phyloP scores from a whole-genome alignment of 1,140 invertebrate species.

The Neodiprion virginianus region DNA sequence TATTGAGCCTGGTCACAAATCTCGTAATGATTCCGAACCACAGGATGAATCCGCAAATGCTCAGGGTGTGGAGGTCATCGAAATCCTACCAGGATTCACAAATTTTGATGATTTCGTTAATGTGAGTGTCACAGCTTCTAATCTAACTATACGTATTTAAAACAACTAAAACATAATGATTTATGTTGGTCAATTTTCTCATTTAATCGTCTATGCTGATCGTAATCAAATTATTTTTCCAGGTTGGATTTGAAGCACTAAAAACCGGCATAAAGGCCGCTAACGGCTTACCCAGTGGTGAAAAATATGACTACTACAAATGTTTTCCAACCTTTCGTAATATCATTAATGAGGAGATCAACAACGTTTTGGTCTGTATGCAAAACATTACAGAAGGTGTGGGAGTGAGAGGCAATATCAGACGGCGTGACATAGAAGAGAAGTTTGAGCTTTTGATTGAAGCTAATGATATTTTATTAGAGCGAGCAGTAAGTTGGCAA shows the following conservation, averaged over 20 bases:
- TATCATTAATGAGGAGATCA: slow-evolving; percentile 66
- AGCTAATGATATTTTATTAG: slow-evolving; percentile 82
- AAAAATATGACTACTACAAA: slow-evolving; percentile 73
- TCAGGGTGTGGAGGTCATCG: slow-evolving; percentile 14
- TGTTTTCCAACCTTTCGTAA: slow-evolving; percentile 74
- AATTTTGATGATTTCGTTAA: slow-evolving; percentile 37
- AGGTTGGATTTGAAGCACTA: slow-evolving; percentile 65
- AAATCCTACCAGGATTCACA: slow-evolving; percentile 29
- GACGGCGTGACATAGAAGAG: slow-evolving; percentile 68
- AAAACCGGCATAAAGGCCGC: slow-evolving; percentile 71
- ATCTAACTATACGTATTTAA: too few species aligned
- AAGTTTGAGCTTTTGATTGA: slow-evolving; percentile 78
- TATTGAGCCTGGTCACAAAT: too few species aligned
- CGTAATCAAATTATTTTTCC: slow-evolving; percentile 32
- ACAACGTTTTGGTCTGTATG: slow-evolving; percentile 63
- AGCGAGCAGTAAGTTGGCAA: slow-evolving; percentile 71
- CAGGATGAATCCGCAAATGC: background rate
- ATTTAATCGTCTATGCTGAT: too few species aligned
- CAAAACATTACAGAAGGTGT: slow-evolving; percentile 67
- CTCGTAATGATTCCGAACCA: background rate
- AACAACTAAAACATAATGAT: too few species aligned
- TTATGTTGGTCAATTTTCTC: too few species aligned
- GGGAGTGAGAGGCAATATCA: slow-evolving; percentile 68
- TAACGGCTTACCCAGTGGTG: slow-evolving; percentile 72
- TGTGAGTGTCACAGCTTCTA: slow-evolving; percentile 21